These are phyloP conservation scores for Caloenas nicobarica DNA, from an alignment of 2,113 vertebrate species.

Conservation along the genomic window DNA sequence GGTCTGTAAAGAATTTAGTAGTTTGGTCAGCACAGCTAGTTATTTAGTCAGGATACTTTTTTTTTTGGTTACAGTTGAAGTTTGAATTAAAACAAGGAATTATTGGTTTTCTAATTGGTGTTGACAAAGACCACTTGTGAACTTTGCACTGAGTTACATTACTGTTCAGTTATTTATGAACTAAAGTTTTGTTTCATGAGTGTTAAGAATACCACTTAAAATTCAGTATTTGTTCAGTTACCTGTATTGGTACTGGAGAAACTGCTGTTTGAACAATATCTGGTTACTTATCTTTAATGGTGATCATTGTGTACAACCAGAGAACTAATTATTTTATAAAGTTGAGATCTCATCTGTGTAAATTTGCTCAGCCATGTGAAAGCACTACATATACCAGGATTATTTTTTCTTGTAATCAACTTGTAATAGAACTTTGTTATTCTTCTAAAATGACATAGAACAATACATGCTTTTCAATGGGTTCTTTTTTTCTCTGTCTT, in stretches of 20 bases:
- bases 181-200: not conserved
- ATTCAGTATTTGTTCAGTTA: not conserved
- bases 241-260: not conserved
- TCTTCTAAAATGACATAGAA: not conserved
- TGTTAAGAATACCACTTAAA: not conserved
- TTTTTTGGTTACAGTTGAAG: not conserved
- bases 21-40: not conserved
- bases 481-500: constrained; percentile 15
- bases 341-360: not conserved
- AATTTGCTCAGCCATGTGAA: not conserved
- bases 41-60: not conserved
- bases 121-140: not conserved
- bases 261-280: not conserved
- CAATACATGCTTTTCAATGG: not conserved
- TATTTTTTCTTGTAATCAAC: not conserved
- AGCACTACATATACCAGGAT: not conserved
- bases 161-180: not conserved
- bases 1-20: not conserved
- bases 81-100: not conserved
- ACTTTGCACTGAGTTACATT: not conserved
- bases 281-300: not conserved
- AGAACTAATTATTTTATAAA: not conserved
- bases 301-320: not conserved
- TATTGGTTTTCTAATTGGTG: fast-evolving
- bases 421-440: not conserved